These are phyloP conservation scores for Venturia canescens DNA, from an alignment of 1,140 invertebrate genomes.

Conservation along the genomic window DNA sequence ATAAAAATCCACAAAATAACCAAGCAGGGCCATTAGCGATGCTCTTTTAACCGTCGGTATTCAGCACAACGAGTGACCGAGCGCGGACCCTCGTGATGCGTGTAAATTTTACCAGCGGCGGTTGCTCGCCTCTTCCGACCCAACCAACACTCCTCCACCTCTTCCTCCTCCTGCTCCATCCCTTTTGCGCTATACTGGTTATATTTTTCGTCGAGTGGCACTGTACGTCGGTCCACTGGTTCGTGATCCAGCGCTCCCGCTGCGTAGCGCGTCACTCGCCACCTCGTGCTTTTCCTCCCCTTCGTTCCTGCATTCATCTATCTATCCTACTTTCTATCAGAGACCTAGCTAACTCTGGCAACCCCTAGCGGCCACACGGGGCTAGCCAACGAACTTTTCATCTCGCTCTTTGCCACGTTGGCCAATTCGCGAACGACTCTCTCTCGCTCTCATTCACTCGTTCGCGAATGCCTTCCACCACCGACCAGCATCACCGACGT, in stretches of 20 bases:
- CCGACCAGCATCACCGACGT: conserved; percentile 53
- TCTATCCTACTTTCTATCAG: conserved; percentile 47
- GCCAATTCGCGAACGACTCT: conserved; percentile 16
- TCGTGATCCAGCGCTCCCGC: conserved; percentile 48
- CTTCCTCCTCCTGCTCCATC: conserved; percentile 17
- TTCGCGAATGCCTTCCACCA: conserved; percentile 45
- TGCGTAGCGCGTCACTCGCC: conserved; percentile 44
- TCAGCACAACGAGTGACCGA: conserved; percentile 63
- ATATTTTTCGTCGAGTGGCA: conserved; percentile 75
- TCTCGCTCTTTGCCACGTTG: conserved; percentile 25
- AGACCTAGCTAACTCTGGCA: conserved; percentile 47
- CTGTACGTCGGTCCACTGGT: conserved; percentile 51
- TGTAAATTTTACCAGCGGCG: conserved; percentile 76
- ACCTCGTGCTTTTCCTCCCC: conserved; percentile 45
- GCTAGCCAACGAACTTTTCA: conserved; percentile 14
- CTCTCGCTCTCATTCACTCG: conserved; percentile 42
- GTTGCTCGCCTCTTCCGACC: conserved; percentile 63
- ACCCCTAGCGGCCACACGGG: conserved; percentile 14
- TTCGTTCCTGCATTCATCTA: conserved; percentile 42
- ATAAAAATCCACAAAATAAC: conserved; percentile 79
- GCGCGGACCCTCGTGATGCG: conserved; percentile 71
- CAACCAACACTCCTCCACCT: conserved; percentile 5
- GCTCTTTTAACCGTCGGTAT: conserved; percentile 76
- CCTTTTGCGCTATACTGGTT: conserved; percentile 59
- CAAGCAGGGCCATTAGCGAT: conserved; percentile 77